Conservation (phyloP, 2,113 vertebrate genomes). For the Prolemur simus region DNA sequence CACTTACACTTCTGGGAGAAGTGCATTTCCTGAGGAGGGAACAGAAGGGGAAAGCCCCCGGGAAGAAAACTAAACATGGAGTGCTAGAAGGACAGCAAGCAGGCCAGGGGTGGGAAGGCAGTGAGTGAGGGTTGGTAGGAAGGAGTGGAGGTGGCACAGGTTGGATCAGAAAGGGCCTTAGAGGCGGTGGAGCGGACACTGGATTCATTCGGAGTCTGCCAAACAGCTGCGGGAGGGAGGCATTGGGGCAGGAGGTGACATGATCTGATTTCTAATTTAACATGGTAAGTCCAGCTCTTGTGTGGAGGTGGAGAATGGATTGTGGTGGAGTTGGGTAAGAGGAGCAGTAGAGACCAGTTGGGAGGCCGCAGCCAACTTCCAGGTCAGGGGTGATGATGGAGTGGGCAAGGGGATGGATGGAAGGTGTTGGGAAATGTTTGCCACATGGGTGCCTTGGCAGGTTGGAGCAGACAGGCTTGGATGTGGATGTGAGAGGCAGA, state of each 20-base stretch:
- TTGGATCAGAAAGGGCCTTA: not conserved
- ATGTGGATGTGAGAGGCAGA: not conserved
- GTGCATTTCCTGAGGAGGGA: not conserved
- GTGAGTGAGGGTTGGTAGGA: not conserved
- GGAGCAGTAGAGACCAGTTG: not conserved
- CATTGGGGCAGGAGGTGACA: not conserved
- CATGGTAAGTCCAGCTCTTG: not conserved
- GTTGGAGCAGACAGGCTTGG: not conserved
- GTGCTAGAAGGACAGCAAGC: not conserved
- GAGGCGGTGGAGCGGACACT: not conserved
- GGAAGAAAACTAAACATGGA: not conserved
- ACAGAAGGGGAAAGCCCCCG: accelerated
- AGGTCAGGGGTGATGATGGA: not conserved
- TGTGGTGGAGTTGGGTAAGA: too few species aligned
- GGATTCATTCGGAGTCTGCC: not conserved
- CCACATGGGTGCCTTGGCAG: not conserved
- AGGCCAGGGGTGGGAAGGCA: not conserved
- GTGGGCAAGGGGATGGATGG: not conserved
- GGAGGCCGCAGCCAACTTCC: not conserved
- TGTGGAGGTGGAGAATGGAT: not conserved
- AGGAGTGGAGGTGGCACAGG: accelerated
- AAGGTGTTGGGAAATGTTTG: not conserved
- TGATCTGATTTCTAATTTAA: not conserved
- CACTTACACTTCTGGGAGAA: not conserved
- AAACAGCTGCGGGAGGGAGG: not conserved